These are phyloP conservation scores for Drosophila koepferae DNA, from an alignment of 2,888 invertebrate species.

Conservation along the genomic window DNA sequence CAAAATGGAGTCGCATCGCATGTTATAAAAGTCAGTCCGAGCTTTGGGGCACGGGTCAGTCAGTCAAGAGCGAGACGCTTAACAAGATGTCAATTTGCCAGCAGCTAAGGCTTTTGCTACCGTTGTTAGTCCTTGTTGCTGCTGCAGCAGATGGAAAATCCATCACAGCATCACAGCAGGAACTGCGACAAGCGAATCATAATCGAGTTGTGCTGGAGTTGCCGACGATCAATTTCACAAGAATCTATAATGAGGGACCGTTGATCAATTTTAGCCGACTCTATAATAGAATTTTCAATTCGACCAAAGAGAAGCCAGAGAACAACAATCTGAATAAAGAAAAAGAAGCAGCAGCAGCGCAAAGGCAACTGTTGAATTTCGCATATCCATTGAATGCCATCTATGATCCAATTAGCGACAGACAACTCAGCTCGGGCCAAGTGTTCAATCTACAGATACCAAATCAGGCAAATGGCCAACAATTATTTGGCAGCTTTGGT, in stretches of 20 bases:
- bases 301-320: slow-evolving; percentile 4
- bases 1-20: not conserved
- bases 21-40: slow-evolving; percentile 23
- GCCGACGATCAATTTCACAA: slow-evolving; percentile 30
- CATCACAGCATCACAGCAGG: not conserved
- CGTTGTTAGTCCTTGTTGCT: slow-evolving; percentile 1
- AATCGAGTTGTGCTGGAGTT: slow-evolving; percentile 19
- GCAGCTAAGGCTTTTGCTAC: slow-evolving; percentile 1
- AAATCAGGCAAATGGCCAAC: slow-evolving; percentile 4
- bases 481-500: not conserved
- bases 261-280: slow-evolving; percentile 15
- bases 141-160: slow-evolving; percentile 7
- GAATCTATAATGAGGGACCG: slow-evolving; percentile 31
- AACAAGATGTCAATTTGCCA: slow-evolving; percentile 16
- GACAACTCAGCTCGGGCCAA: not conserved
- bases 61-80: not conserved
- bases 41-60: slow-evolving; percentile 18
- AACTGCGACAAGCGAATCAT: slow-evolving; percentile 10
- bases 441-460: slow-evolving; percentile 22
- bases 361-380: too few species aligned
- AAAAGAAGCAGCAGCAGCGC: not conserved
- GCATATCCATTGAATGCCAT: not conserved
- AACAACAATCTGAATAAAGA: not conserved
- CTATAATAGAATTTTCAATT: slow-evolving; percentile 23
- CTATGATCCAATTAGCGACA: not conserved